Conservation (phyloP, 2,888 invertebrate genomes). For the Hemaris fuciformis region DNA sequence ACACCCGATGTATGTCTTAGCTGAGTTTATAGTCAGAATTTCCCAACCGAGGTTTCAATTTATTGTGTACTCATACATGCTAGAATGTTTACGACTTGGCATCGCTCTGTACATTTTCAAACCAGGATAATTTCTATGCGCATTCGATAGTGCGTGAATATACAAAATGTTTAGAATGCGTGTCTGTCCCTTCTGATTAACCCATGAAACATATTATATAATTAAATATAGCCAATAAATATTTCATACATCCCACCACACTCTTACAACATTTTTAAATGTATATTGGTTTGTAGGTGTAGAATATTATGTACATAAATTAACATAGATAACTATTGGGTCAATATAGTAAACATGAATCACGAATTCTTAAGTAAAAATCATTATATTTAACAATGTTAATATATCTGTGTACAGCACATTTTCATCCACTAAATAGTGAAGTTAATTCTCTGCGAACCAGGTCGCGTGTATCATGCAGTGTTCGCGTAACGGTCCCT, state of each 20-base stretch:
- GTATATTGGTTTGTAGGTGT: too few relatives aligned
- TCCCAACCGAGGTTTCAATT: slow-evolving; percentile 28
- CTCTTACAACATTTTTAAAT: too few relatives aligned
- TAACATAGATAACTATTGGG: too few relatives aligned
- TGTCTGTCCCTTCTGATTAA: background rate
- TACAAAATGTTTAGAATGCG: background rate
- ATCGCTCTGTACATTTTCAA: slow-evolving; percentile 41
- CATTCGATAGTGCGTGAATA: background rate
- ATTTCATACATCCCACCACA: too few relatives aligned
- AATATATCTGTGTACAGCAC: background rate
- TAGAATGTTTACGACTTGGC: slow-evolving; percentile 63
- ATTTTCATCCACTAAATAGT: background rate
- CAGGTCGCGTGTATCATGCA: background rate
- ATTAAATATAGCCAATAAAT: too few relatives aligned
- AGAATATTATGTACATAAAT: too few relatives aligned
- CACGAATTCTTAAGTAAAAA: too few relatives aligned
- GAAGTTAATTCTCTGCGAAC: background rate
- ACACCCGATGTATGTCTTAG: slow-evolving; percentile 22
- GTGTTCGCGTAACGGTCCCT: background rate
- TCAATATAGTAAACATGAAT: too few relatives aligned
- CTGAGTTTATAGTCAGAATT: slow-evolving; percentile 22
- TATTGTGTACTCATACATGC: slow-evolving; percentile 31
- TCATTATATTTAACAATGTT: too few relatives aligned
- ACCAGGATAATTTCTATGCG: slow-evolving; percentile 35
- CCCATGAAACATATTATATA: background rate